Base-by-base conservation (phyloP, 2,797 vertebrate genomes). In the Antennarius maculatus region DNA sequence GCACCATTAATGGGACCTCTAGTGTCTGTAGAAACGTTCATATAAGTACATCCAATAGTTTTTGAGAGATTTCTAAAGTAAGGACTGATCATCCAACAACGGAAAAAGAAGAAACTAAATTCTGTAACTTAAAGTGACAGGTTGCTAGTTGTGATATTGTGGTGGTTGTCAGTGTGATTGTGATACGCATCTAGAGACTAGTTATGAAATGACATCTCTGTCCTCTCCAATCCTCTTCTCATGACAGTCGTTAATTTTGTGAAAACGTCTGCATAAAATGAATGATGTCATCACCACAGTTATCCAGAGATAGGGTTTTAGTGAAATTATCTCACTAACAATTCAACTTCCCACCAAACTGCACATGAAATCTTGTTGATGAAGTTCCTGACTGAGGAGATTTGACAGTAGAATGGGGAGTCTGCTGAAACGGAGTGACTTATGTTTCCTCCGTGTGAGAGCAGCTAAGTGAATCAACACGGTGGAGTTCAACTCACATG, bases 221-320 rank as follows among this genome's bases (percentile, higher is more conserved):
- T 37, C 9, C 18, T 23, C 12, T 7, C 37, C 6, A 7, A 4
- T 12, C 0, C 6, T 10, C 8, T 54, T 55, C 51, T 56, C 56
- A 41, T 60, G 47, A 61, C 15, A 2, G 61, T 15, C 16, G 3
- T 13, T 47, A 7, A 16, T 60, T 31, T 3, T 39, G 29, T 51
- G 42, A 42, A 49, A 28, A 23, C 9, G 9, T 51, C 3, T 54
- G 17, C 23, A 37, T 15, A 16, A 55, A 46, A 61, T 53, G 8
- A 42, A 41, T 10, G 37, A 12, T 51, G 48, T 54, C 31, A n/a
- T 4, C 17, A n/a, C 45, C 10, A 15, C 39, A 41, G n/a, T 58
- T 56, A 61, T 65, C 54, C n/a, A 46, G 17, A 49, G 42, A 56
- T 56, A 58, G 74, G n/a, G 31, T 2, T 64, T 85, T 29, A 49